Evolutionary conservation across 2,113 vertebrate genomes (phyloP), one percentile per base, ranked within the genome.

Genomic region (Forbesichthys papilliferus): DNA sequence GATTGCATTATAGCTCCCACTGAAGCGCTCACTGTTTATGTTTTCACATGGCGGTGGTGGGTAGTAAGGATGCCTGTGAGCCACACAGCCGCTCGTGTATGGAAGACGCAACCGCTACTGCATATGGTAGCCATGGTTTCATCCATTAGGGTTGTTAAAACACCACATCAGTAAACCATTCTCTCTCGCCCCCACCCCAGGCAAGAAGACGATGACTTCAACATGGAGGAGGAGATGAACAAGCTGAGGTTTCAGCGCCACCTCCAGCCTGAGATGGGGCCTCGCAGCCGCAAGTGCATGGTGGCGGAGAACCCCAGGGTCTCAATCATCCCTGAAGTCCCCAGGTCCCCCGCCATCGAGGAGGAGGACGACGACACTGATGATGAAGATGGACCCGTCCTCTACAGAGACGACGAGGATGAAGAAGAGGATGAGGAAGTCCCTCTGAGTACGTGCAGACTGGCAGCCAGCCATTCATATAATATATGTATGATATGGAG

Each of bases 151-250:
- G 20, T 27, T 27, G 20, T 54, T 18, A 11, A 10, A 36, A 34
- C 47, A 12, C 8, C 12, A n/a, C 9, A 4, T 47, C 56, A 12
- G 12, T 49, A 48, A 20, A 11, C 4, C 14, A 42, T 59, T 49
- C 11, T 46, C 12, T 79, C 27, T 73, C 57, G 46, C 3, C 56
- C 64, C 51, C 12, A 66, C 77, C 27, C 36, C 89, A 99, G 97
- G 86, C 95, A 94, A 75, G 95, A 98, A 0, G 96, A 98, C 79
- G 95, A 94, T 14, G 95, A 96, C 82, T 95, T 96, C 62, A 95
- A 96, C 68, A 94, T 97, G 20, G 95, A 95, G 0, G 94, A 95
- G 11, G 95, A 95, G 53, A 61, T 92, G 69, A 65, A 62, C 82
- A 93, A 87, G 87, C 88, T 81, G 52, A 83, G 81, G 7, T 83